phyloP scores from a whole-genome alignment of 2,888 invertebrate genomes.

The Eilema depressum region DNA sequence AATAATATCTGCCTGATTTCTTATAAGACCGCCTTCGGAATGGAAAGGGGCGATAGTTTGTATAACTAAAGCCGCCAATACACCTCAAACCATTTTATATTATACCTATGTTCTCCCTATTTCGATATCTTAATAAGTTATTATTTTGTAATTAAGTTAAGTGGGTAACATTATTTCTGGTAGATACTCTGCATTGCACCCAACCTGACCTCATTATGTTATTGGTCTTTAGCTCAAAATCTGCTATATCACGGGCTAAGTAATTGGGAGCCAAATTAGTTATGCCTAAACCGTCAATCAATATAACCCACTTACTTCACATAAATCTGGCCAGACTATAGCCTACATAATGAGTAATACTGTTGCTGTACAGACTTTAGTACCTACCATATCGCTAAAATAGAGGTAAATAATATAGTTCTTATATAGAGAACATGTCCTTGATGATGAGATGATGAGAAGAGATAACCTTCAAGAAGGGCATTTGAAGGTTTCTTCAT shows the following conservation, averaged over 20 bases:
- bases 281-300: conserved; percentile 71
- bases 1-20: too few relatives aligned
- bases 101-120: not conserved
- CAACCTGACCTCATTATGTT: conserved; percentile 54
- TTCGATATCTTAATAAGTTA: conserved; percentile 6
- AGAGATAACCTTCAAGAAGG: too few relatives aligned
- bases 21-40: not conserved
- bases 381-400: too few relatives aligned
- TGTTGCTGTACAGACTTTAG: not conserved
- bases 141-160: conserved; percentile 26
- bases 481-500: too few relatives aligned
- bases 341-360: not conserved
- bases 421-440: too few relatives aligned
- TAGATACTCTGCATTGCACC: conserved; percentile 54
- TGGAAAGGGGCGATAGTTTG: not conserved
- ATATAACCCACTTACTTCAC: conserved; percentile 41
- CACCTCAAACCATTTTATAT: not conserved
- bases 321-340: conserved; percentile 22
- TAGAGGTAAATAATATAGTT: too few relatives aligned
- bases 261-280: conserved; percentile 75
- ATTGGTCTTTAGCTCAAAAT: conserved; percentile 51
- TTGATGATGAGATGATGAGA: too few relatives aligned
- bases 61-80: too few relatives aligned
- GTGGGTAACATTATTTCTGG: conserved; percentile 33
- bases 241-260: conserved; percentile 70